Evolutionary conservation across 2,888 invertebrate species (phyloP), one percentile per base, ranked within the genome.

Genomic region (Conchocele bisecta): DNA sequence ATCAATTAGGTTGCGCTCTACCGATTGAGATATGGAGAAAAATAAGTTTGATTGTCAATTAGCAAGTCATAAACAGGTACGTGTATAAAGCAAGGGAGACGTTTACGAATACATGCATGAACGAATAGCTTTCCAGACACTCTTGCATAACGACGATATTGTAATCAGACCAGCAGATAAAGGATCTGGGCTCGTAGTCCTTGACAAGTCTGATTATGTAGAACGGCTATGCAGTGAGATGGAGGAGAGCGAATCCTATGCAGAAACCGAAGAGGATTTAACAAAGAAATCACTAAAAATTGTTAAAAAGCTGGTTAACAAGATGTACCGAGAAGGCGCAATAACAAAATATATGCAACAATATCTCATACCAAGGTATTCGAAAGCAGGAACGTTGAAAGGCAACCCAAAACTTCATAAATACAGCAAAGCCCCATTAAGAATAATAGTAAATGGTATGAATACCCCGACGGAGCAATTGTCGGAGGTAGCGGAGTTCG

Each of bases 321-420:
- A 35, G 6, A 46, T 56, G 48, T 29, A 28, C n/a, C 37, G 50
- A 17, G 20, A 58, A 13, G 39, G 65, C 22, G 17, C 28, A 28
- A 65, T 57, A 41, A 28, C 57, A 26, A 53, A 41, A 15, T 31
- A 66, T 3, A 22, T 66, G 35, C 24, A 53, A 42, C 42, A 59
- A 3, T 66, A 65, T 22, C 42, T 66, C 17, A 58, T 58, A 7
- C 50, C 59, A 6, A 51, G 42, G 46, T 51, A 59, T n/a, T 20
- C 51, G 7, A 15, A 20, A 22, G 3, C 59, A 29, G 66, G 58
- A n/a, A 48, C 41, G 37, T 24, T 66, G 1, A 58, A 66, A 24
- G 66, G 66, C 2, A 66, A 58, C 37, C 66, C 59, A 1, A 66
- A 66, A 35, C 28, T 66, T 9, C 66, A 66, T 20, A 66, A 58